Base-by-base conservation (phyloP, 2,888 invertebrate genomes). In the Myathropa florea region DNA sequence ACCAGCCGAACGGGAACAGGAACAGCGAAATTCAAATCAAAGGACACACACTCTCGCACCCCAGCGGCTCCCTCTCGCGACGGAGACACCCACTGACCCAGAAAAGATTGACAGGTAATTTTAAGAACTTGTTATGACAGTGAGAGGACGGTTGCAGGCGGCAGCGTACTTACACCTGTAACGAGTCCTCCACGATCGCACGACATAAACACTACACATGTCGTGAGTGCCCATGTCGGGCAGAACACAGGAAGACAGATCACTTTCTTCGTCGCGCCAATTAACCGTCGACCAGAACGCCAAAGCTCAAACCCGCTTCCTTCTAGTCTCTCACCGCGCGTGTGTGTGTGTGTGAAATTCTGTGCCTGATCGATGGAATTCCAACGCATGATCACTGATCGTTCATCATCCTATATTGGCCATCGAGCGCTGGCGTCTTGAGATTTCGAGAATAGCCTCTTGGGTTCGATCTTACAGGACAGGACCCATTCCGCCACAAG, bases 11-110 rank as follows among this genome's bases (percentile, higher is more conserved):
- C 39, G 39, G 39, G 39, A 18, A 46, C 39, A 46, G 39, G 39
- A 46, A 46, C 4, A 60, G n/a, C 39, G 68, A 33, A 30, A 46
- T 46, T 46, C 60, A 82, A 78, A 86, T 71, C 78, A 83, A 86
- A 86, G 86, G 86, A 86, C 78, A 60, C 65, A 64, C 39, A 46
- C 46, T 46, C 46, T 6, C 18, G 18, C 46, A 6, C 39, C 4
- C n/a, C 39, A 46, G 39, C 39, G n/a, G n/a, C 39, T 46, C 39
- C 1, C 39, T 46, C n/a, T n/a, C 39, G n/a, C 65, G n/a, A 64
- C 4, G 78, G 70, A 70, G 83, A 86, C 86, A 86, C 86, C 83
- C 86, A 86, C 86, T 82, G 86, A 86, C 86, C 86, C 83, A 86
- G 71, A 86, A 86, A 83, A 75, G 79, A 70, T 86, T 86, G 86